Base-by-base conservation (phyloP, 2,797 vertebrate species). In the Clamator glandarius region DNA sequence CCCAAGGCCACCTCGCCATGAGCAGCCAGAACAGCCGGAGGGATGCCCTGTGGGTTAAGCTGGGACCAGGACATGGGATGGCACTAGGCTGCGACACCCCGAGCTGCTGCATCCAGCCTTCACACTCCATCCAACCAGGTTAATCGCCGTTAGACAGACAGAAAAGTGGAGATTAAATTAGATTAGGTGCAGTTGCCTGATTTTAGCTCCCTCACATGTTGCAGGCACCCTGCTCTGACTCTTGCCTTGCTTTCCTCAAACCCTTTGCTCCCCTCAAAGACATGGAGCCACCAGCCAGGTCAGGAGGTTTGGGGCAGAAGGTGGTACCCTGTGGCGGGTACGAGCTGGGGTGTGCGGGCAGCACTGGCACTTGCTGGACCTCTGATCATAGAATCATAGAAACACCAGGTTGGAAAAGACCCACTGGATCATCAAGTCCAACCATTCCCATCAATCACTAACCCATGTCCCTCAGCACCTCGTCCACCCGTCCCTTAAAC, bases 101-200 rank as follows among this genome's bases (percentile, higher is more conserved):
- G 5, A 66, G 26, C 21, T 54, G 9, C 70, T n/a, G 9, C 31
- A 29, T n/a, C 41, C 7, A 4, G 29, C 50, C 46, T 55, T 20
- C 76, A 62, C 62, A 24, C 29, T 66, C n/a, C 0, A 0, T 64
- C 16, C 14, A 2, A 2, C 44, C 25, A 0, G 78, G 82, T 44
- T 87, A 68, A 95, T 91, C 87, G 16, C 55, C 3, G 2, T 3
- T 3, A 24, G 1, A 19, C 3, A 1, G 78, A n/a, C 0, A 3
- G 95, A 73, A 73, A 50, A 68, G 67, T 90, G 63, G 75, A 91
- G 93, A 92, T 94, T 89, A 94, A 79, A 91, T 83, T 35, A 74
- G 95, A 86, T 90, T 79, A 91, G 85, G 63, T 2, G n/a, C 8
- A 48, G 89, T 64, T 4, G 0, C 57, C 90, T 90, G 69, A 91